Base-by-base conservation (phyloP, 1,140 invertebrate species). In the Heterodera schachtii region DNA sequence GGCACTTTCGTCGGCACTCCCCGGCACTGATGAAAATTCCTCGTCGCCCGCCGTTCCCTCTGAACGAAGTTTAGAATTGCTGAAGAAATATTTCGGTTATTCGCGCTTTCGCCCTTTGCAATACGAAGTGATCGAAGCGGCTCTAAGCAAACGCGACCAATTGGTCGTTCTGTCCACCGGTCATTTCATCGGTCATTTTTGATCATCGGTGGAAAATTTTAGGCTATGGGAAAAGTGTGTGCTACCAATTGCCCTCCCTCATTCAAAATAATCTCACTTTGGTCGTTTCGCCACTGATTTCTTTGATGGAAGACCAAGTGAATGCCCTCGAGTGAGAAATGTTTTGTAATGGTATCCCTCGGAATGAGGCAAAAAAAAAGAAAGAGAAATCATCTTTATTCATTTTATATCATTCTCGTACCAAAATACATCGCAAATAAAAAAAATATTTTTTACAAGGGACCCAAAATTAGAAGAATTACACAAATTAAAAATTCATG, bases 111-210 rank as follows among this genome's bases (percentile, higher is more conserved):
- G 81, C 41, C 81, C 81, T 43, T 21, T 73, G 21, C 81, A 82
- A 75, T 82, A 49, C 9, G 49, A 82, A 31, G 79, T 82, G 47
- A 64, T 82, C 46, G 52, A 82, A 44, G 70, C 69, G 46, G 81
- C 80, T 21, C 16, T 82, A 19, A 4, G 49, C n/a, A 82, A 75
- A 13, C 31, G 11, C 19, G 81, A 82, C 73, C 81, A 82, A 75
- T 69, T 82, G 31, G 81, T 82, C 16, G 75, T 82, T n/a, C 49
- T 82, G 81, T 82, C 81, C 31, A 82, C 81, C 13, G 79, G 78
- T 80, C 13, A 9, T 21, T 80, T 11, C 6, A 52, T 52, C 49
- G 6, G 11, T 52, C 49, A 52, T 11, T 52, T 52, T 52, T 52
- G 0, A 31, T 31, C 31, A 31, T 31, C 31, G 31, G 31, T 31